Evolutionary conservation across 2,888 invertebrate genomes (phyloP), one percentile per base, ranked within the genome.

Genomic region (Cerceris ruficornis): DNA sequence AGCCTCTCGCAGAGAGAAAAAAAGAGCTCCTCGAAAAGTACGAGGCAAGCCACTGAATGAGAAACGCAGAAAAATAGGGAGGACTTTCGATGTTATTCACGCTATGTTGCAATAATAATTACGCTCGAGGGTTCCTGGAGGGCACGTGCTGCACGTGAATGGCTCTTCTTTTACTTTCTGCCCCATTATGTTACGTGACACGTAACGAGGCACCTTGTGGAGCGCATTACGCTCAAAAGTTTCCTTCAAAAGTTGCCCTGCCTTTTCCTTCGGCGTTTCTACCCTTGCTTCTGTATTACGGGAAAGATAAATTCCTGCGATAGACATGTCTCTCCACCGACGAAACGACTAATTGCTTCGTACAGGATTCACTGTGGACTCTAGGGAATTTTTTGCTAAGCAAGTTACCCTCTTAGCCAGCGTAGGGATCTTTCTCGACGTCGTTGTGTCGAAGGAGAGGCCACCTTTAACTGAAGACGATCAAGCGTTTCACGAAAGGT

Each of bases 101-200:
- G 42, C 14, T 59, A 59, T 14, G n/a, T n/a, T 59, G 15, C 59
- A 59, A 59, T 59, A 59, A 59, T 59, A 59, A 59, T 42, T 59
- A 59, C n/a, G n/a, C 59, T 41, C 59, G 59, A 14, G 59, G 59
- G 59, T 41, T n/a, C n/a, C 59, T 17, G 7, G 28, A 11, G 39
- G 8, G 41, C 59, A 42, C 42, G 42, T 59, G 59, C 41, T 17
- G 17, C 17, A 55, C 55, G 55, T 17, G 55, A 55, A 55, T 55
- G 55, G 13, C 17, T 7, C 55, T 55, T 28, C 28, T 55, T 55
- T 15, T 55, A 15, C 28, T 17, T 17, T 55, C 17, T 55, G 7
- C 55, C 55, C 55, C 11, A 17, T 55, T 28, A 17, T 17, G 17
- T 11, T 11, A 17, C 28, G 55, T 52, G 14, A 14, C 13, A n/a